Base-by-base conservation (phyloP, 2,888 invertebrate species). In the Xestia sexstrigata region DNA sequence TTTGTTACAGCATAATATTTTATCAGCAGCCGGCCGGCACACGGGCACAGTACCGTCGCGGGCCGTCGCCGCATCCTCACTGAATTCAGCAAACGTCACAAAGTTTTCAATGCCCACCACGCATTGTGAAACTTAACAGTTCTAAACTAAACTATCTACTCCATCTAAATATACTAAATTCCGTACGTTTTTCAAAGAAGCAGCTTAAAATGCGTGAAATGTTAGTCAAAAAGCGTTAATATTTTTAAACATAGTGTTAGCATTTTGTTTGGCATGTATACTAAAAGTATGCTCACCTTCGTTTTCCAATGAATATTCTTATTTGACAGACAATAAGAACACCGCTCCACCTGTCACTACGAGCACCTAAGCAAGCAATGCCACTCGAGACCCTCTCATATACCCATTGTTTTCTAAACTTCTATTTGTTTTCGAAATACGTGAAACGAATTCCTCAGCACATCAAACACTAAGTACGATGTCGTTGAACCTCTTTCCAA, bases 281-380 rank as follows among this genome's bases (percentile, higher is more conserved):
- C 75, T 79, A 52, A 85, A 91, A 90, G 88, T 90, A 90, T 90
- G 90, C 94, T 94, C 87, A 94, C 94, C 94, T 93, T 91, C 82
- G 88, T 89, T 89, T 88, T 89, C 90, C 89, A 87, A 89, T 90
- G 90, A 91, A 90, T 91, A 90, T 90, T 90, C 83, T 91, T 89
- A 88, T 89, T 91, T 90, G 92, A 92, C 90, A 91, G 93, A 91
- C 92, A 92, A 90, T 91, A 90, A 88, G 86, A 91, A 93, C 88
- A 89, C 90, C 89, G 92, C 89, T 92, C 92, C 93, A 94, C 92
- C 94, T 94, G 95, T 94, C 95, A 93, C 93, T 89, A 83, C 82
- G 88, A 91, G 91, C 96, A 95, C 94, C 96, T 96, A 94, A 95
- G 94, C 94, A 95, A 96, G 95, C 95, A 94, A 90, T 91, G 89